Percentiles rank a stretch among this genome's conserved stretches.
phyloP scores from a whole-genome alignment of 23 tunicate species.

The Pegea sp. region DNA sequence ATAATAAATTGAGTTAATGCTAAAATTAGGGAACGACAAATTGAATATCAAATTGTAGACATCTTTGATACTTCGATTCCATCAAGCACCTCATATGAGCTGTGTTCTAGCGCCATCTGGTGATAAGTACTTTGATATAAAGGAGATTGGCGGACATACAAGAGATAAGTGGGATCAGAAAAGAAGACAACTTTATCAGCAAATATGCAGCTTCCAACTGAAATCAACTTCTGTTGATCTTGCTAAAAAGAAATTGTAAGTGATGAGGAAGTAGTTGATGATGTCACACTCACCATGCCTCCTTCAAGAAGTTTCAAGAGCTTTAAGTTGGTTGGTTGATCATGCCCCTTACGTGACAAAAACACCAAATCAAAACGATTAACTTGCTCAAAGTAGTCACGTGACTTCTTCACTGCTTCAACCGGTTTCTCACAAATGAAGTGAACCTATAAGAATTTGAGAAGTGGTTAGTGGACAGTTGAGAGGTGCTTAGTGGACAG shows the following conservation, averaged over 20 bases:
- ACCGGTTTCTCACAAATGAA: too few species aligned
- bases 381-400: too few species aligned
- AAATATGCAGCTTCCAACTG: slow-evolving; percentile 22
- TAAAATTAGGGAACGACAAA: neutral
- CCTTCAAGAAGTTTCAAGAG: slow-evolving; percentile 19
- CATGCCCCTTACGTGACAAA: slow-evolving; percentile 21
- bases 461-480: too few species aligned
- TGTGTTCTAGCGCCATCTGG: slow-evolving; percentile 63
- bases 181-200: slow-evolving; percentile 80
- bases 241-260: too few species aligned
- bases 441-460: too few species aligned
- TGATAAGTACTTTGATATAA: slow-evolving; percentile 42
- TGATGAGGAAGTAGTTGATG: too few species aligned
- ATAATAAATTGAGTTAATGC: neutral
- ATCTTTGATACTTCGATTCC: slow-evolving; percentile 60
- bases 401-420: too few species aligned
- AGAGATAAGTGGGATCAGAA: slow-evolving; percentile 37
- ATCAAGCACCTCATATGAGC: slow-evolving; percentile 51
- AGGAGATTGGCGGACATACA: slow-evolving; percentile 34
- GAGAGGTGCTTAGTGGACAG: too few species aligned
- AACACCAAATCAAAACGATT: slow-evolving; percentile 37
- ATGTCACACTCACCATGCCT: slow-evolving; percentile 3
- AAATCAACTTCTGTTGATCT: too few species aligned
- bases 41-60: slow-evolving; percentile 22
- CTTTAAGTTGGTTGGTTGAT: slow-evolving; percentile 13